Base-by-base conservation (phyloP, 2,113 vertebrate species). In the Gobio gobio region DNA sequence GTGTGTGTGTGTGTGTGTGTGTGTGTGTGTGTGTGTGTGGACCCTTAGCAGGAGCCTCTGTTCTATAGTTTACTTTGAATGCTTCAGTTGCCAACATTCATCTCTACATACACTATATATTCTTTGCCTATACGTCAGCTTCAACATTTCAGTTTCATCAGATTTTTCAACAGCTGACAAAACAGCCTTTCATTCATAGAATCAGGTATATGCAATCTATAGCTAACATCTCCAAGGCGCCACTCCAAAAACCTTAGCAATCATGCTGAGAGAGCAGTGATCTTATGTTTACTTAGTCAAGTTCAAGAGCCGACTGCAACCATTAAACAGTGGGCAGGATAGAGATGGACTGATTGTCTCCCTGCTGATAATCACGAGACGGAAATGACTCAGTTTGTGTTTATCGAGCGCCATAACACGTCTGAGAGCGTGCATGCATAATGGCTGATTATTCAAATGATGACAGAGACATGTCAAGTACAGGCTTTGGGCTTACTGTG, bases 391-490 rank as follows among this genome's bases (percentile, higher is more conserved):
- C 89, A 78, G 84, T 91, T 91, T 88, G 79, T 92, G 88, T 92
- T 93, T 91, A 92, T 88, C 89, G 91, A 90, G 88, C 78, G 86
- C 89, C 87, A 89, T 91, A 93, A 91, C 91, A 89, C 77, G 86
- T 92, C 90, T 74, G 76, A 90, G 89, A 85, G 88, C 78, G 86
- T 54, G 78, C 86, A 81, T 93, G 90, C 94, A 93, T 92, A 94
- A 93, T 78, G 59, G 89, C 90, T 93, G 90, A 90, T 93, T 90
- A 92, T 94, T 94, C 83, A 89, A 93, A 94, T 90, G 89, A 92
- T 90, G 88, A 93, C 90, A 29, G 75, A 36, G 49, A 58, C 51
- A 29, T 29, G 75, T 83, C 66, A 82, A 78, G 75, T 74, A 78
- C 7, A 47, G 64, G 40, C n/a, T 24, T 7, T 22, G 72, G 72